Base-by-base conservation (phyloP, 1,140 invertebrate genomes). In the Brachionus paranguensis region DNA sequence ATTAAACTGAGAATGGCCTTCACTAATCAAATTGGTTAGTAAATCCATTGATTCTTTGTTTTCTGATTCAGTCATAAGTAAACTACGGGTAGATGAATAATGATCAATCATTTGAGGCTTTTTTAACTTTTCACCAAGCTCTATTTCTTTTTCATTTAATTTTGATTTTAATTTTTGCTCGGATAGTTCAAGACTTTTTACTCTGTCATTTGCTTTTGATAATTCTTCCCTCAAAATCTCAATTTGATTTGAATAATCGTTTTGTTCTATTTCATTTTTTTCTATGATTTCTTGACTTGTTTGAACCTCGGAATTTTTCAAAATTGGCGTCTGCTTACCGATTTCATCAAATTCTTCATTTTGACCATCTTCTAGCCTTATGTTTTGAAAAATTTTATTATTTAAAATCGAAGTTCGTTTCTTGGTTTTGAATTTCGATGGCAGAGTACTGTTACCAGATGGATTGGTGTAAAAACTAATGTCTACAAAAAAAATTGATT, bases 321-420 rank as follows among this genome's bases (percentile, higher is more conserved):
- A 50, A 10, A 50, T 3, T 4, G 24, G 17, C 0, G 24, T 24
- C 14, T 53, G 43, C 29, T 47, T 76, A 27, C 11, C 12, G 24
- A 27, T 27, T 47, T 33, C 11, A 29, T 76, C 72, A 0, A 27
- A 50, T 27, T 50, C 68, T 43, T 41, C 37, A 17, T 43, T 37
- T 4, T 43, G 68, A 6, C 17, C 68, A 72, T 72, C 68, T 20
- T 72, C 68, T 20, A 72, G 12, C 17, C 41, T 41, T 20, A 72
- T 72, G 45, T 72, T 72, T 72, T 72, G 68, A 17, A 72, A 72
- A 43, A 72, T 72, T 72, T 72, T 72, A 72, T 72, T 72, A 43
- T 72, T 72, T 11, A 72, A 17, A 50, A 50, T 76, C 27, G 72
- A 50, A 27, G 41, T 76, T 27, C 45, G 43, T 14, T 76, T 76